A percentile compares a stretch with the other conserved stretches of the same genome.
Conservation (phyloP, 2,113 vertebrate species). For the Oryzias woworae region DNA sequence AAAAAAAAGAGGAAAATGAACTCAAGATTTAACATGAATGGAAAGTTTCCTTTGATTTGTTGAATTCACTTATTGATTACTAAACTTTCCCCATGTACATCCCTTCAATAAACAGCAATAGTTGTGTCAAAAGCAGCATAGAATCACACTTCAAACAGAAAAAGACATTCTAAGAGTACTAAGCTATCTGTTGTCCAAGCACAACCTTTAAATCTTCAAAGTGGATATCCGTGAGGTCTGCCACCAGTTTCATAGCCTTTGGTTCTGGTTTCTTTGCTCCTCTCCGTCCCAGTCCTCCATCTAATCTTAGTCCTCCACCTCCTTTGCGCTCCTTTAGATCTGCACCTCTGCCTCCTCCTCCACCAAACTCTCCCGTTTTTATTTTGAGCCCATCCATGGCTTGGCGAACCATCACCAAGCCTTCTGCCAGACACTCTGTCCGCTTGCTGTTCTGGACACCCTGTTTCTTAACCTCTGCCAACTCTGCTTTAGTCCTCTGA, state of each 20-base stretch:
- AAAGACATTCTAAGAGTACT: background rate
- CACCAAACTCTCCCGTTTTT: slow-evolving; percentile 21
- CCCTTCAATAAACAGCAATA: too few relatives aligned
- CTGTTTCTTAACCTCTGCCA: slow-evolving; percentile 61
- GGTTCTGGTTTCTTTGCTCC: slow-evolving; percentile 47
- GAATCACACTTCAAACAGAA: too few relatives aligned
- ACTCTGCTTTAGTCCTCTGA: slow-evolving; percentile 55
- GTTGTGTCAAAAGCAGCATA: too few relatives aligned
- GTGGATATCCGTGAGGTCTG: slow-evolving; percentile 70
- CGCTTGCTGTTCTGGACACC: slow-evolving; percentile 51
- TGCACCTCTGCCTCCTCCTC: slow-evolving; percentile 19
- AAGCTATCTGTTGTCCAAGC: background rate
- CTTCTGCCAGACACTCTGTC: slow-evolving; percentile 62
- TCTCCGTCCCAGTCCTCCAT: slow-evolving; percentile 39
- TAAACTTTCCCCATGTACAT: too few relatives aligned
- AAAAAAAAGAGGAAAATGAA: background rate
- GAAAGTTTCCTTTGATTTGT: background rate
- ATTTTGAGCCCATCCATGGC: slow-evolving; percentile 51
- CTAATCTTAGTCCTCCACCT: slow-evolving; percentile 48
- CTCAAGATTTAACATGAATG: background rate
- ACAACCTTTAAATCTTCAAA: slow-evolving; percentile 72
- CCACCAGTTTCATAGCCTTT: slow-evolving; percentile 73
- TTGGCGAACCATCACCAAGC: slow-evolving; percentile 64
- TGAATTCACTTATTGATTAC: background rate
- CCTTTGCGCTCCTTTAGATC: slow-evolving; percentile 49